These are phyloP conservation scores for Falco naumanni DNA, from an alignment of 2,797 vertebrate genomes.

Conservation along the genomic window DNA sequence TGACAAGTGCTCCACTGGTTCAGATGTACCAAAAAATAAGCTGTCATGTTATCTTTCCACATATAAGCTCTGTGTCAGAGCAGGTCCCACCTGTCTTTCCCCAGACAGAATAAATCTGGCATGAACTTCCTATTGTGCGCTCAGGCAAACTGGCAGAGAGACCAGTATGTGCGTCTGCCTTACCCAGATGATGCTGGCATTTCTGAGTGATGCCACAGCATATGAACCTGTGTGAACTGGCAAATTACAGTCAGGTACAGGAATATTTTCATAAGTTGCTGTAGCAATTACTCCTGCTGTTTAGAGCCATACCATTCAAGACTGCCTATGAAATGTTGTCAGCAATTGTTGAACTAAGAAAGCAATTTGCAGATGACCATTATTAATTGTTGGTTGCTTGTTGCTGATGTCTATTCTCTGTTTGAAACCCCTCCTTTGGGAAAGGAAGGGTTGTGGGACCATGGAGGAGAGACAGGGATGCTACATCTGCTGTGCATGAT, in stretches of 20 bases:
- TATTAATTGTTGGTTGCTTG: neutral
- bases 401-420: neutral
- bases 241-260: neutral
- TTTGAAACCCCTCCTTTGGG: neutral
- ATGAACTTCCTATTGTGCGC: neutral
- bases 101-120: neutral
- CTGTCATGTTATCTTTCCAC: neutral
- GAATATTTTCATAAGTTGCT: neutral
- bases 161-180: neutral
- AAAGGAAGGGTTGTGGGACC: neutral
- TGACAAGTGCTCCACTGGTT: neutral
- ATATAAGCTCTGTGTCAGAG: neutral
- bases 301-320: neutral
- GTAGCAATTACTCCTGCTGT: neutral
- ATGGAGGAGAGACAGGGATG: neutral
- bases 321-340: neutral
- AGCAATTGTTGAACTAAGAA: neutral
- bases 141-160: neutral
- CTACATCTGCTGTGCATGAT: neutral
- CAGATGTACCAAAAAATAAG: neutral
- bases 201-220: neutral
- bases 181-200: neutral
- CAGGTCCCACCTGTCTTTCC: neutral
- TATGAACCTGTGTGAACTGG: neutral
- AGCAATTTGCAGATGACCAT: neutral